Base-by-base conservation (phyloP, 2,888 invertebrate species). In the Oegoconia quadripuncta region DNA sequence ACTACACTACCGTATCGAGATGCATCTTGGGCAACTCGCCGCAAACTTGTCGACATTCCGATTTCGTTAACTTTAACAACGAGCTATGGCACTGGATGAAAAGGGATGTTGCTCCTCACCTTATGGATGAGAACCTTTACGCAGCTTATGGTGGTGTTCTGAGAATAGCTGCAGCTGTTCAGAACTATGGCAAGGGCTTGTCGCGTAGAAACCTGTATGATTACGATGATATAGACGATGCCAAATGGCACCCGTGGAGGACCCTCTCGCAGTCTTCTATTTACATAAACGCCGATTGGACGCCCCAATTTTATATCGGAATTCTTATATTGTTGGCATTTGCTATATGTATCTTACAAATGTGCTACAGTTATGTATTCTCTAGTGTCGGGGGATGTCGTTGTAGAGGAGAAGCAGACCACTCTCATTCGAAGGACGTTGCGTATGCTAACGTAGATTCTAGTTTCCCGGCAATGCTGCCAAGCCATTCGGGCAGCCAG, bases 11-110 rank as follows among this genome's bases (percentile, higher is more conserved):
- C 0, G 83, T 74, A 1, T 59, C 80, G 2, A 67, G 75, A 31
- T 87, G 87, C 36, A 75, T 87, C 42, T 54, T 86, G 35, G 60
- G 56, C 1, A 73, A 55, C 34, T 84, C 87, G 1, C 81, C 87
- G 1, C 39, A 52, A 25, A 56, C 47, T 5, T 87, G 87, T 47
- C 71, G 84, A 1, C 82, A 83, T 46, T 41, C 64, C 1, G 86
- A 86, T 50, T 83, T 83, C 33, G 66, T 79, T 2, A 78, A 68
- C 48, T 84, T 84, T 34, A 82, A 86, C 44, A 80, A 75, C 37
- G 81, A 79, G 15, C 47, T 87, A 26, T 86, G 86, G 84, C 75
- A 78, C 41, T 87, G 84, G 84, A 75, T 87, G 80, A 82, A 83
- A 47, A 68, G 70, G 11, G 74, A 80, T 7, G 74, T 87, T 0